Evolutionary conservation across 2,113 vertebrate genomes (phyloP).

Genomic region (Engystomops pustulosus): DNA sequence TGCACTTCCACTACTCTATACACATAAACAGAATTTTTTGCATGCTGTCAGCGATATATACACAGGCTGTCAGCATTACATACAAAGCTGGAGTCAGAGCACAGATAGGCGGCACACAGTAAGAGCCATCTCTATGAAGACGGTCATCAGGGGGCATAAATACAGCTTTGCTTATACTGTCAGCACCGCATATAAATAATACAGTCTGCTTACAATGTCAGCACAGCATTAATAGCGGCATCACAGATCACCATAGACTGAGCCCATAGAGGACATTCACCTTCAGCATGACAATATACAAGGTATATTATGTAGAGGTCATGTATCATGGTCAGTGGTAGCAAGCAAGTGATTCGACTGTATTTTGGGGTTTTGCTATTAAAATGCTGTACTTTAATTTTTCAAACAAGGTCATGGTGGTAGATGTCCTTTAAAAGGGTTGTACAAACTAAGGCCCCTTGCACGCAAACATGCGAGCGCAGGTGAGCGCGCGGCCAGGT

Average conservation of each 20-base stretch:
- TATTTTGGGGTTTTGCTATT: too few species aligned
- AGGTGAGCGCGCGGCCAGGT: too few species aligned
- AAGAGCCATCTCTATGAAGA: not conserved
- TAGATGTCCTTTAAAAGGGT: too few species aligned
- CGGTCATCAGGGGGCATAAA: conserved; percentile 24
- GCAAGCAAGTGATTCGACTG: too few species aligned
- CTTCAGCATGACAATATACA: not conserved
- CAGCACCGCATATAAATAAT: conserved; percentile 14
- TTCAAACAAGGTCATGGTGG: too few species aligned
- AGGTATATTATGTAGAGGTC: not conserved
- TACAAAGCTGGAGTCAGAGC: not conserved
- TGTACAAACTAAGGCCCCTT: too few species aligned
- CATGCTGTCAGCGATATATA: conserved; percentile 54
- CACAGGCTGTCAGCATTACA: conserved; percentile 51
- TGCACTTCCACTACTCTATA: conserved; percentile 48
- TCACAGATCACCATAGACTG: not conserved
- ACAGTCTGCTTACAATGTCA: conserved; percentile 43
- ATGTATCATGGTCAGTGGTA: not conserved
- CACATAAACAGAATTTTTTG: conserved; percentile 51
- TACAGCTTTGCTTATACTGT: conserved; percentile 52
- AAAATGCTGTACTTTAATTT: too few species aligned
- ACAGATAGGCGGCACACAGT: not conserved
- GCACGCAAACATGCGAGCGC: too few species aligned
- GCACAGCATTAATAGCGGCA: conserved; percentile 7
- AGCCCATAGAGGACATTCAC: not conserved